Base-by-base conservation (phyloP, 2,797 vertebrate species). In the Sciurus carolinensis region DNA sequence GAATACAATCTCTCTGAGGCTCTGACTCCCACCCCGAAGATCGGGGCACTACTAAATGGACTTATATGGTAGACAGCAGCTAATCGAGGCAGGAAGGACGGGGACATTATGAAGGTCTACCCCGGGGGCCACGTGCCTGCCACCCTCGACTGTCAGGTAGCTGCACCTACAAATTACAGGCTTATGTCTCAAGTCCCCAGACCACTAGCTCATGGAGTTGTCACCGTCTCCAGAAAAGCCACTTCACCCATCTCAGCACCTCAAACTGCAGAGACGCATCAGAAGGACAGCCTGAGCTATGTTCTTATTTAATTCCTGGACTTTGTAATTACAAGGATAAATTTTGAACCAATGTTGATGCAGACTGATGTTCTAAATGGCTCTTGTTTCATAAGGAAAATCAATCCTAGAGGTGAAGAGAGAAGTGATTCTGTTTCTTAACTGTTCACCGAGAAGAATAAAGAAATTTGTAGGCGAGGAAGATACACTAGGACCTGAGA, bases 121-220 rank as follows among this genome's bases (percentile, higher is more conserved):
- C 12, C 18, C 0, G 0, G 11, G 42, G 3, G 0, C 39, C 50
- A 3, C 57, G 0, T n/a, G 28, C 36, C 79, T 30, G 6, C 39
- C n/a, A 17, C 24, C 13, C 39, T 33, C 10, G 8, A 50, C 0
- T 33, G 73, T 14, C 3, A 4, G 30, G 39, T 5, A n/a, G 5
- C 30, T 10, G 39, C 2, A 4, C 7, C 33, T 11, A 24, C 30
- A 20, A 9, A 33, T 5, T 13, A 1, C 5, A 5, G 28, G 4
- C 54, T 7, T 39, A 52, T 2, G 22, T 36, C 52, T 92, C 33
- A 5, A 36, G 50, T 14, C 67, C 8, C 20, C 57, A 59, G 72
- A 54, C 47, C 39, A 62, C 42, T 10, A 67, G 59, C 73, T 54
- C 87, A 28, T 0, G 10, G 33, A 33, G 5, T 1, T 28, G 42